Base-by-base conservation (phyloP, 1,140 invertebrate species). In the Caenorhabditis brenneri region DNA sequence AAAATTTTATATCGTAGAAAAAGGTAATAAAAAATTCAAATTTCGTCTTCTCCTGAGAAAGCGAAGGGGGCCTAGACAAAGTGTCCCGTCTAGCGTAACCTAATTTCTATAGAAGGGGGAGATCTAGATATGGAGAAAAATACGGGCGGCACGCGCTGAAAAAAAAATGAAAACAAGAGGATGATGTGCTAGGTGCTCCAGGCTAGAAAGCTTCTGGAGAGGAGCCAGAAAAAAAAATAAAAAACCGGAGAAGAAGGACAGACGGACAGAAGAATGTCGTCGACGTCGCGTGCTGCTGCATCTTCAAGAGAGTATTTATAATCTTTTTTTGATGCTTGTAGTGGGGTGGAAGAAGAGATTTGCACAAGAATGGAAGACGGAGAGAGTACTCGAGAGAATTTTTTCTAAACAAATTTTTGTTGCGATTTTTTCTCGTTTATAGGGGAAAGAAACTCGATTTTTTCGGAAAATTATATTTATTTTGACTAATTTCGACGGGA, bases 81-180 rank as follows among this genome's bases (percentile, higher is more conserved):
- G 60, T 36, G 55, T 31, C 9, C n/a, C 16, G 58, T 36, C 29
- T 65, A 65, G 58, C 58, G 33, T 65, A 65, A 65, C 36, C n/a
- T 65, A 65, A 65, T 65, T 65, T 65, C 31, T 65, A 29, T 36
- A 65, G 36, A 65, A 65, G 60, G 9, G n/a, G n/a, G n/a, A n/a
- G n/a, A n/a, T n/a, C n/a, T n/a, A n/a, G n/a, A 10, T 27, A 22
- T 19, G 16, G 58, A 1, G 31, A 65, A 65, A 65, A 27, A 29
- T 10, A 65, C 16, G 36, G 31, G 7, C 1, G 49, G 5, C 48
- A n/a, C 15, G 7, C 12, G 48, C 19, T 2, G 22, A 51, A 51
- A 65, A 58, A 58, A 58, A 31, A 58, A 58, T 9, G 31, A 65
- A n/a, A 39, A 65, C 12, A 65, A 65, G 60, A 19, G 36, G 60